These are phyloP conservation scores for Taurulus bubalis DNA, from an alignment of 2,113 vertebrate genomes.

Conservation along the genomic window DNA sequence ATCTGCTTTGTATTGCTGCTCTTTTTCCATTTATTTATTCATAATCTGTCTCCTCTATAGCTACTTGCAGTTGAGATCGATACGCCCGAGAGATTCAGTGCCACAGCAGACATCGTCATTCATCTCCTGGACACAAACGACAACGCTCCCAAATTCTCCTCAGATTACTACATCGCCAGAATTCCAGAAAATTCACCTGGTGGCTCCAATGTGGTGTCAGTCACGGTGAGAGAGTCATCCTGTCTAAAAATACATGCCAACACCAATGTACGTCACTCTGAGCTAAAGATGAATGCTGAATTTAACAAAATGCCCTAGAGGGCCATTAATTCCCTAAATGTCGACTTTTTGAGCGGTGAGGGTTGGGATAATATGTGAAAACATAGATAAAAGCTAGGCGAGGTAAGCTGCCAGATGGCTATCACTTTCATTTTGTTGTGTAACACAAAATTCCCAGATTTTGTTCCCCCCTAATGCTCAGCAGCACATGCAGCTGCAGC, in stretches of 20 bases:
- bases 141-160: constrained; percentile 93
- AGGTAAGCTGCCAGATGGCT: constrained; percentile 84
- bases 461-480: constrained; percentile 34
- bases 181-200: constrained; percentile 95
- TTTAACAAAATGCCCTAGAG: constrained; percentile 64
- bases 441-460: constrained; percentile 77
- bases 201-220: constrained; percentile 90
- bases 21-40: not conserved
- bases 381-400: constrained; percentile 78
- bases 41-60: constrained; percentile 70
- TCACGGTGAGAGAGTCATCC: constrained; percentile 87
- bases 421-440: constrained; percentile 85
- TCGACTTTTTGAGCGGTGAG: constrained; percentile 64
- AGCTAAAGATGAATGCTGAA: constrained; percentile 65
- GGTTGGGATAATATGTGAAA: constrained; percentile 77
- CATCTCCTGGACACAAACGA: constrained; percentile 94
- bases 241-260: constrained; percentile 66
- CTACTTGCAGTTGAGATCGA: constrained; percentile 94
- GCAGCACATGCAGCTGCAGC: constrained; percentile 55
- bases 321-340: constrained; percentile 77
- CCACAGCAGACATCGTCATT: constrained; percentile 92
- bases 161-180: constrained; percentile 92
- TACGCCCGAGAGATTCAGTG: constrained; percentile 95
- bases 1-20: not conserved
- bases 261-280: constrained; percentile 55